Base-by-base conservation (phyloP, 92 coral and sea anemone species). In the Pocillopora meandrina region DNA sequence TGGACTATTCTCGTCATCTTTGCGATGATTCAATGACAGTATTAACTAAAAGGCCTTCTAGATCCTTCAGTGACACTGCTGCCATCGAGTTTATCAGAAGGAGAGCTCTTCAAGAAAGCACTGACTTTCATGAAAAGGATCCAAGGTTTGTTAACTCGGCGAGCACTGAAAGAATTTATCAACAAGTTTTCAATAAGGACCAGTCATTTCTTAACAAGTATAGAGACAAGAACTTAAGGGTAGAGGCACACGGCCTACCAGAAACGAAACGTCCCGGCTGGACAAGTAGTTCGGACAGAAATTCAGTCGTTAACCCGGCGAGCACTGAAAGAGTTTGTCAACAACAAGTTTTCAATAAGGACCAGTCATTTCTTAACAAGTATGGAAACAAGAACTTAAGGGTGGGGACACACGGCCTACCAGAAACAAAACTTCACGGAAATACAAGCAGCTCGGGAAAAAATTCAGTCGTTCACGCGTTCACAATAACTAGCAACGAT, bases 1-100 rank as follows among this genome's bases (percentile, higher is more conserved):
- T 83, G 55, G 86, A 83, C 33, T 83, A 47, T 83, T 83, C 86
- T 34, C 64, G 86, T 49, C 73, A 83, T 63, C 34, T 83, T 1
- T 74, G 73, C 65, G 34, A 21, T 26, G 42, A 5, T n/a, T 13
- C 69, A 20, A 72, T 26, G 18, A 60, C n/a, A 18, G 11, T n/a
- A 68, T 31, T 42, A 17, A 57, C n/a, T 7, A 49, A 61, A 9
- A 60, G 71, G 60, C 79, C 73, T 55, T 34, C 79, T 0, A 82
- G 62, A 52, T 49, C 86, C 1, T 36, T 72, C 31, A 82, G 86
- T 52, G 78, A 82, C 26, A 35, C 71, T 2, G 86, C 42, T 10
- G 78, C 72, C 63, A 19, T 61, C 15, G 52, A 12, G 8, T 33
- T 35, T 42, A n/a, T 33, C 4, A 62, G 72, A 13, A 42, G 47